Evolutionary conservation across 2,113 vertebrate genomes (phyloP).

Genomic region (Mobula hypostoma): DNA sequence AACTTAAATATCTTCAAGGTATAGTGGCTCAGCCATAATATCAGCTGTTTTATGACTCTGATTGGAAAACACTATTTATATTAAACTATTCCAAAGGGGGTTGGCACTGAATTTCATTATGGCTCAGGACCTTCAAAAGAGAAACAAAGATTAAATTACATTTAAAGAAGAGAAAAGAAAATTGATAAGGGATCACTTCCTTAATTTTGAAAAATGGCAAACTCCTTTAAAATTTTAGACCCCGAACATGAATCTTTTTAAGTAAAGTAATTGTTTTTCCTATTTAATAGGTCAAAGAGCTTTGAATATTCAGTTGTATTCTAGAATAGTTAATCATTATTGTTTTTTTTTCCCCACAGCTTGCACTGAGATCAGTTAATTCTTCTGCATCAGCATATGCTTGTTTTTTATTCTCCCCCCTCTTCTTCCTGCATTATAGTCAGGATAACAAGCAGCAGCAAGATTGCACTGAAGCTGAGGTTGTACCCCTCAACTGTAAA

Average conservation of each 20-base stretch:
- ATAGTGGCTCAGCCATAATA: neutral
- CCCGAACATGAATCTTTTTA: neutral
- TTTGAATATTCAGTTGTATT: neutral
- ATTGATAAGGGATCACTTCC: neutral
- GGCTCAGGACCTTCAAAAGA: neutral
- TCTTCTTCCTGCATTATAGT: constrained; percentile 80
- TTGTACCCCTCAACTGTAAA: constrained; percentile 61
- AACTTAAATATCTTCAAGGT: neutral
- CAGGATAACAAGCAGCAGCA: constrained; percentile 46
- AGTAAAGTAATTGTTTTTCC: neutral
- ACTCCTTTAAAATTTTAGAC: neutral
- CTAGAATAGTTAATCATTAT: neutral
- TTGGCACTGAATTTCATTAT: neutral
- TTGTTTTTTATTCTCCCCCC: constrained; percentile 72
- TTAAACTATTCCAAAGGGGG: neutral
- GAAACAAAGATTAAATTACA: neutral
- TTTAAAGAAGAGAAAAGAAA: neutral
- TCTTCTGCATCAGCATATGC: constrained; percentile 77
- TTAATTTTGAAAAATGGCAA: neutral
- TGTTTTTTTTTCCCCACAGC: constrained; percentile 52
- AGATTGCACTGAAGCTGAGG: constrained; percentile 41
- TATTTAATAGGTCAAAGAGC: neutral
- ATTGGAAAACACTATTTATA: neutral
- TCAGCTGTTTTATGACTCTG: neutral
- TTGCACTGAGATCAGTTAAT: constrained; percentile 79